Conservation (phyloP, 2,797 vertebrate species). For the Syngnathus acus region DNA sequence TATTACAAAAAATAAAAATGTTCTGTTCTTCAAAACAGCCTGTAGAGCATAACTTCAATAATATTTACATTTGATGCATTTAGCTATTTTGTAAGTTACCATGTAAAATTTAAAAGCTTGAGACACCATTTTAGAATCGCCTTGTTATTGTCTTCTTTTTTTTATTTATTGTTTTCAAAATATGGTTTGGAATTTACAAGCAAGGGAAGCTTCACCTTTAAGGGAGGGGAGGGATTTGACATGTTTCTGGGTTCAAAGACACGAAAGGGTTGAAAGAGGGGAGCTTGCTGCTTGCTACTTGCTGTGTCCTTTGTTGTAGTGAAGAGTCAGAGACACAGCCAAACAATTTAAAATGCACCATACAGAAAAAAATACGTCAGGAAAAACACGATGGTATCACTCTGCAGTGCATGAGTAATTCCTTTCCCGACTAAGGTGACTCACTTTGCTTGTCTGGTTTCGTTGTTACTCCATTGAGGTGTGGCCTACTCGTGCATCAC, state of each 20-base stretch:
- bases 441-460: conserved; percentile 46
- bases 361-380: background rate
- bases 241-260: too few relatives aligned
- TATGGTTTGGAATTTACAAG: too few relatives aligned
- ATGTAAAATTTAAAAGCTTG: background rate
- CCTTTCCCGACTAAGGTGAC: conserved; percentile 30
- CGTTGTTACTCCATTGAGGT: conserved; percentile 42
- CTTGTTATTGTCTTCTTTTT: background rate
- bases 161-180: background rate
- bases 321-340: background rate
- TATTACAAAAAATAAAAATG: too few relatives aligned
- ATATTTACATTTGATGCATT: background rate
- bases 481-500: conserved; percentile 34
- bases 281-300: too few relatives aligned
- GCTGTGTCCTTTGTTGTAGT: too few relatives aligned
- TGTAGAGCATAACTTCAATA: background rate
- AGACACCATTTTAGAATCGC: background rate
- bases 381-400: conserved; percentile 13
- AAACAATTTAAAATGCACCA: background rate
- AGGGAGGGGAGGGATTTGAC: too few relatives aligned
- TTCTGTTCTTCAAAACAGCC: too few relatives aligned
- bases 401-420: background rate
- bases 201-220: too few relatives aligned
- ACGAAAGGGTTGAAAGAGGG: too few relatives aligned
- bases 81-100: background rate